Conservation (phyloP, 92 coral and sea anemone genomes). For the Isaurus tuberculatus region DNA sequence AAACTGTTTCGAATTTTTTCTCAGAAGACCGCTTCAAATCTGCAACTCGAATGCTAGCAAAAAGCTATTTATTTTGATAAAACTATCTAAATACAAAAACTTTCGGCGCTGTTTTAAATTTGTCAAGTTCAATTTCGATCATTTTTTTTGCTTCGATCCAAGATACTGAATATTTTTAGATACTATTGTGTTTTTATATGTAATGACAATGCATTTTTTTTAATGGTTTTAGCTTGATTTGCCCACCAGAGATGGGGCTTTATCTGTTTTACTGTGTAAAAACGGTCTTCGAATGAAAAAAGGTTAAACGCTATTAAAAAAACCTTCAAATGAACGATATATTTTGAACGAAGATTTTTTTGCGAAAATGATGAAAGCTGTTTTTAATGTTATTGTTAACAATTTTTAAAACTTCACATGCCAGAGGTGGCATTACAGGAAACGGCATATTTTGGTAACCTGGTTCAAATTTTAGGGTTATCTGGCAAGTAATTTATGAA, state of each 20-base stretch:
- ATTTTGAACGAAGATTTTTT: background rate
- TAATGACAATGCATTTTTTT: constrained; percentile 2
- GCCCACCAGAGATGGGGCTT: background rate
- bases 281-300: background rate
- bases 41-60: background rate
- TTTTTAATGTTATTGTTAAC: background rate
- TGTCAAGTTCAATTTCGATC: background rate
- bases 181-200: background rate
- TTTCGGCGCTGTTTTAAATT: background rate
- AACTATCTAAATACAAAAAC: background rate
- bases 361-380: background rate
- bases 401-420: background rate
- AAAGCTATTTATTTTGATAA: background rate
- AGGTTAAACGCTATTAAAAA: background rate
- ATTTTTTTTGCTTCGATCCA: too few relatives aligned
- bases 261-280: background rate
- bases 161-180: background rate
- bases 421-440: background rate
- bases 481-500: background rate
- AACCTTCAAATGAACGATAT: background rate
- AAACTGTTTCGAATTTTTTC: background rate
- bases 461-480: constrained; percentile 7
- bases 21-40: background rate
- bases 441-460: constrained; percentile 5
- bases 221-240: background rate